phyloP scores from a whole-genome alignment of 64 coral and sea anemone genomes.

The Pocillopora verrucosa region DNA sequence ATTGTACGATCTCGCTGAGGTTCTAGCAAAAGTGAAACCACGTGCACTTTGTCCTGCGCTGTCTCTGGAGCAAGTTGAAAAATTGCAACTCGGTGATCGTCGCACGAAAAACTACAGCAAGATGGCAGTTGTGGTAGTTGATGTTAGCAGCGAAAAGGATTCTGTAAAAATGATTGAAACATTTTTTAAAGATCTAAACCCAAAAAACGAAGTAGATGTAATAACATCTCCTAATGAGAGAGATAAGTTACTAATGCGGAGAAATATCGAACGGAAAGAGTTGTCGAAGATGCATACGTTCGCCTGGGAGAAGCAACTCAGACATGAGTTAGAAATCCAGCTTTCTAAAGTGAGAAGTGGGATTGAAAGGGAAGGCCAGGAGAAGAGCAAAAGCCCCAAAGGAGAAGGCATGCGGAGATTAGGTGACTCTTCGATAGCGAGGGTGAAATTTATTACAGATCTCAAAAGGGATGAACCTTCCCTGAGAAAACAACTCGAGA shows the following conservation, averaged over 20 bases:
- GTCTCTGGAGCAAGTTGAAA: not conserved
- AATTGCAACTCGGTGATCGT: not conserved
- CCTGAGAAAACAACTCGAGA: not conserved
- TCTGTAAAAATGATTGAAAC: not conserved
- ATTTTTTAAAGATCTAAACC: slow-evolving; percentile 1
- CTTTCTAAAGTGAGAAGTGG: not conserved
- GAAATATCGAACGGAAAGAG: not conserved
- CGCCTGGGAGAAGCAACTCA: no score
- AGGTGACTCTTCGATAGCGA: no score
- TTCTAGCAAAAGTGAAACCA: not conserved
- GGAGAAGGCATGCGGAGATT: not conserved
- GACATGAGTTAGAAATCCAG: no score
- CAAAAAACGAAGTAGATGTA: not conserved
- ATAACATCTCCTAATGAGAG: not conserved
- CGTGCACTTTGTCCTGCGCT: slow-evolving; percentile 2
- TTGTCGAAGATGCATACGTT: fast-evolving
- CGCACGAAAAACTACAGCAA: not conserved
- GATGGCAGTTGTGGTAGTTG: not conserved
- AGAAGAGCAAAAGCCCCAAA: not conserved
- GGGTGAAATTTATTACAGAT: no score
- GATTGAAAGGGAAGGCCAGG: not conserved
- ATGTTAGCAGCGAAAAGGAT: no score
- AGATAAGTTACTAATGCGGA: not conserved
- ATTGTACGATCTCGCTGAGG: not conserved
- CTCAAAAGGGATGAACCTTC: not conserved